These are phyloP conservation scores for Daubentonia madagascariensis DNA, from an alignment of 2,113 vertebrate genomes.

Conservation along the genomic window DNA sequence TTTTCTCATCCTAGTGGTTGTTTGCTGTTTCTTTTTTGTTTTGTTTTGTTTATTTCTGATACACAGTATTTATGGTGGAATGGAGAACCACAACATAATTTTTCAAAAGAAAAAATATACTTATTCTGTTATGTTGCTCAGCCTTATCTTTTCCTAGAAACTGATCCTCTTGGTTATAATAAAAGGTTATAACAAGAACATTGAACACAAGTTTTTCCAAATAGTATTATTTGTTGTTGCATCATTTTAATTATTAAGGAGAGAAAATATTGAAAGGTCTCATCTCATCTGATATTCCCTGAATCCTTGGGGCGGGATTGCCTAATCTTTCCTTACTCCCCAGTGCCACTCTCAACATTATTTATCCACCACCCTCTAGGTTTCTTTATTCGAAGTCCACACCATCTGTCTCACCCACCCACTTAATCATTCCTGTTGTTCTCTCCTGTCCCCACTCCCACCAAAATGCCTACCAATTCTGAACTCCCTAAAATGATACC, in stretches of 20 bases:
- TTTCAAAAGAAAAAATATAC: neutral
- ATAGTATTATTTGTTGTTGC: neutral
- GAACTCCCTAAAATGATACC: neutral
- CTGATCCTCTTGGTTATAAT: neutral
- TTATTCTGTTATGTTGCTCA: neutral
- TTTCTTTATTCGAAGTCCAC: slow-evolving; percentile 2
- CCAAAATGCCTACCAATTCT: neutral
- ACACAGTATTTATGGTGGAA: neutral
- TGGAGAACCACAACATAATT: neutral
- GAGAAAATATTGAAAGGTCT: neutral
- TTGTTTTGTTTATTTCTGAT: neutral
- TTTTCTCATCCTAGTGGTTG: neutral
- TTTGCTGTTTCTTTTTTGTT: neutral
- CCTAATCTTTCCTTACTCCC: neutral
- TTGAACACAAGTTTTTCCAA: neutral
- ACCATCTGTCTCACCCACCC: neutral
- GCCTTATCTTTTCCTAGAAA: neutral
- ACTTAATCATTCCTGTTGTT: neutral
- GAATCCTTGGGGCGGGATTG: neutral
- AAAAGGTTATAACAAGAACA: slow-evolving; percentile 3
- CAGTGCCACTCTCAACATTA: neutral
- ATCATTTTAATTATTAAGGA: neutral
- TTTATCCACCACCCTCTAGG: neutral
- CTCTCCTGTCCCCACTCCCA: neutral
- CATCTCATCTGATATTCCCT: neutral